Percentiles rank a stretch among this genome's conserved stretches.
Conservation (phyloP, 2,888 invertebrate genomes). For the Heliconius charithonia region DNA sequence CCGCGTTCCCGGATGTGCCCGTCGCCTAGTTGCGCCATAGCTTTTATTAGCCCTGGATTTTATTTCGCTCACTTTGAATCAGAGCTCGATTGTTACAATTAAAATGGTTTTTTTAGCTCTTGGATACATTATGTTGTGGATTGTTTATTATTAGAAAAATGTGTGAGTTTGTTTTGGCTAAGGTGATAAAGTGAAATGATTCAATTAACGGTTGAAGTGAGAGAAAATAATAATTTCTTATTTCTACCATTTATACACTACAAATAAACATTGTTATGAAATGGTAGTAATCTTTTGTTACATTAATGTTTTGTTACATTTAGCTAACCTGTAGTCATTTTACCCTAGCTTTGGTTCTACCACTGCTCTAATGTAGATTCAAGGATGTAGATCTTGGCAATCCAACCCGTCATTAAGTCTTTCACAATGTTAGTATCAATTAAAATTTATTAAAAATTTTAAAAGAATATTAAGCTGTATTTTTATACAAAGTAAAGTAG, state of each 20-base stretch:
- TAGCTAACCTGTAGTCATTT: background rate
- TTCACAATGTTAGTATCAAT: background rate
- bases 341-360: background rate
- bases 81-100: conserved; percentile 27
- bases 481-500: background rate
- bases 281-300: too few species aligned
- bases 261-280: too few species aligned
- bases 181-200: background rate
- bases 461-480: background rate
- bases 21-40: conserved; percentile 73
- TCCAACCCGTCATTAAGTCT: background rate
- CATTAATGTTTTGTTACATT: background rate
- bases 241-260: too few species aligned
- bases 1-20: conserved; percentile 81
- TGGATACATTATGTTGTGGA: background rate
- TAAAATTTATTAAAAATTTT: background rate
- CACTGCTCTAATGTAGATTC: background rate
- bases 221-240: background rate
- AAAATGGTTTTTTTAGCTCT: background rate
- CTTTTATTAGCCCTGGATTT: conserved; percentile 73
- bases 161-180: background rate
- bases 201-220: background rate
- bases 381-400: background rate
- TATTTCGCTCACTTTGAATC: conserved; percentile 55
- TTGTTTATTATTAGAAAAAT: background rate